phyloP scores from a whole-genome alignment of 1,140 invertebrate genomes.

The Bombus sylvicola region DNA sequence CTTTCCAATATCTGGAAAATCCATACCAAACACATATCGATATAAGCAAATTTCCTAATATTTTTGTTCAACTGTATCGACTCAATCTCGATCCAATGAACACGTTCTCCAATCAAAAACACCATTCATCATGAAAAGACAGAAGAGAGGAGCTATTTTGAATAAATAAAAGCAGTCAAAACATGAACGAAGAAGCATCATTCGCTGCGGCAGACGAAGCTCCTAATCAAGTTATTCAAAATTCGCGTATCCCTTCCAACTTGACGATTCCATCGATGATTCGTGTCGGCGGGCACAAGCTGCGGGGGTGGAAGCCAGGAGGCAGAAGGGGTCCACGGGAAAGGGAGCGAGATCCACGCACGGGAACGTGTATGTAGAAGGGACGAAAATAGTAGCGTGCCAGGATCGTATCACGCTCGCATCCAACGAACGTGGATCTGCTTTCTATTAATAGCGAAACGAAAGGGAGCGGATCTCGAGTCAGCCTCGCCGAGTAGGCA shows the following conservation, averaged over 20 bases:
- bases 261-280: conserved; percentile 16
- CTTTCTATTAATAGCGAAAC: conserved; percentile 72
- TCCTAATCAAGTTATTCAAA: conserved; percentile 43
- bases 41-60: too few species aligned
- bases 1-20: too few species aligned
- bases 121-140: not conserved
- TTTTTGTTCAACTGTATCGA: too few species aligned
- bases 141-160: not conserved
- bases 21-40: too few species aligned
- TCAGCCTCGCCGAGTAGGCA: conserved; percentile 13
- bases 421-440: conserved; percentile 64
- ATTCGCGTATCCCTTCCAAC: conserved; percentile 21
- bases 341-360: conserved; percentile 10
- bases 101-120: not conserved
- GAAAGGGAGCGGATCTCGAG: conserved; percentile 40
- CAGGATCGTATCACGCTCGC: conserved; percentile 74
- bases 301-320: conserved; percentile 6
- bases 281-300: not conserved
- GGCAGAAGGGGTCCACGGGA: conserved; percentile 34
- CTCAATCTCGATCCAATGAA: too few species aligned
- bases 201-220: not conserved
- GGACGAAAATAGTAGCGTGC: conserved; percentile 74
- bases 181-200: not conserved
- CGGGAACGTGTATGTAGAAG: conserved; percentile 41
- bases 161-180: too few species aligned